Percentiles rank a stretch among this genome's conserved stretches.
Evolutionary conservation across 2,113 vertebrate species (phyloP).

Genomic region (Centropus bengalensis): DNA sequence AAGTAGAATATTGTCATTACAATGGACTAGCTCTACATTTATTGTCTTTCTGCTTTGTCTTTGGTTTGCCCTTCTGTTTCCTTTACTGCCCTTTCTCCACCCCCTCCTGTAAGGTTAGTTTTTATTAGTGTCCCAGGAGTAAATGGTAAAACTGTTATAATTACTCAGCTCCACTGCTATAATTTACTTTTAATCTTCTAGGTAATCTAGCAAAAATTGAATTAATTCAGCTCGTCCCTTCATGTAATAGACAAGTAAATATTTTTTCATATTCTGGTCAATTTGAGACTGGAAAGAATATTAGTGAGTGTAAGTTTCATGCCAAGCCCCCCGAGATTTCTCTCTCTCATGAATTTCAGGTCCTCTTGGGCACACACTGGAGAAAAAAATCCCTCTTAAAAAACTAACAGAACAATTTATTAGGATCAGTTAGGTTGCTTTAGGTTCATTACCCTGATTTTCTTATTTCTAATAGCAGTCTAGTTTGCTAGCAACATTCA

Average conservation of each 20-base stretch:
- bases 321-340: neutral
- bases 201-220: slow-evolving; percentile 77
- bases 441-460: neutral
- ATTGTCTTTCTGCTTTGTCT: neutral
- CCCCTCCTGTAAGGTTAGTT: neutral
- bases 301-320: neutral
- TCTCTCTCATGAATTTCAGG: neutral
- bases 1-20: neutral
- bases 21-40: neutral
- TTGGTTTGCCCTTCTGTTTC: neutral
- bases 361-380: neutral
- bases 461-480: neutral
- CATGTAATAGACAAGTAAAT: slow-evolving; percentile 71
- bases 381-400: neutral
- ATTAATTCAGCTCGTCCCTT: slow-evolving; percentile 78
- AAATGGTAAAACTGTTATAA: neutral
- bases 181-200: slow-evolving; percentile 54
- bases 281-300: neutral
- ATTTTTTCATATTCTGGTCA: neutral
- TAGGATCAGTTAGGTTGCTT: neutral
- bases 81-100: neutral
- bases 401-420: neutral
- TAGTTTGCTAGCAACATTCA: neutral
- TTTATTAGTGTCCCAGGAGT: neutral
- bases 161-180: neutral